phyloP scores from a whole-genome alignment of 2,888 invertebrate genomes.

The Dicranocentrus wangi region DNA sequence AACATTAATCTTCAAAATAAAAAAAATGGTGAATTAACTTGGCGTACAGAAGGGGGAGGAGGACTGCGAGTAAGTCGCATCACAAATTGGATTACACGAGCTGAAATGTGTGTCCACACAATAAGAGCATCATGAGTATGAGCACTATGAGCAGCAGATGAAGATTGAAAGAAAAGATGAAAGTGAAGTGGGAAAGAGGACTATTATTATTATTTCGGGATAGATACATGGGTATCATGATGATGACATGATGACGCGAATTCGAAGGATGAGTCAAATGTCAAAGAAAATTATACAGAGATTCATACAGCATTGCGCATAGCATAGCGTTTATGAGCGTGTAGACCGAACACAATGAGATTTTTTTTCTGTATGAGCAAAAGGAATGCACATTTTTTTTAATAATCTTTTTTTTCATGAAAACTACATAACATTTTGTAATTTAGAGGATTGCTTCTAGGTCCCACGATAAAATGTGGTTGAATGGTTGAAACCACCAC shows the following conservation, averaged over 20 bases:
- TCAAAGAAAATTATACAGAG: constrained; percentile 47
- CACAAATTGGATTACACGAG: constrained; percentile 44
- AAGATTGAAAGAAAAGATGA: constrained; percentile 29
- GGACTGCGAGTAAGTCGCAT: constrained; percentile 48
- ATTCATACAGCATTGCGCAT: constrained; percentile 1
- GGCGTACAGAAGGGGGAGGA: constrained; percentile 51
- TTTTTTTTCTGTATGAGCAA: too few relatives aligned
- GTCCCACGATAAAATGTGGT: constrained; percentile 8
- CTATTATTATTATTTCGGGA: too few relatives aligned
- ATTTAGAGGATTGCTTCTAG: background rate
- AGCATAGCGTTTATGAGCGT: too few relatives aligned
- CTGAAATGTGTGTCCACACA: background rate
- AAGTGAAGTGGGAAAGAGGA: too few relatives aligned
- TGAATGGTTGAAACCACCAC: background rate
- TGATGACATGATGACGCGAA: constrained; percentile 7
- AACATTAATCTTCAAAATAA: constrained; percentile 41
- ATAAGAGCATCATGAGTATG: background rate
- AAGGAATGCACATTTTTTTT: too few relatives aligned
- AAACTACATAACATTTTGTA: too few relatives aligned
- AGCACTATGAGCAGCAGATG: background rate
- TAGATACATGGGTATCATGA: background rate
- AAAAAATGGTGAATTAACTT: too few relatives aligned
- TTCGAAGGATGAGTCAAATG: constrained; percentile 54
- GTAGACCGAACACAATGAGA: too few relatives aligned
- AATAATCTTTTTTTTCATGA: too few relatives aligned